Conservation (phyloP, 2,888 invertebrate species). For the Cerceris rybyensis region DNA sequence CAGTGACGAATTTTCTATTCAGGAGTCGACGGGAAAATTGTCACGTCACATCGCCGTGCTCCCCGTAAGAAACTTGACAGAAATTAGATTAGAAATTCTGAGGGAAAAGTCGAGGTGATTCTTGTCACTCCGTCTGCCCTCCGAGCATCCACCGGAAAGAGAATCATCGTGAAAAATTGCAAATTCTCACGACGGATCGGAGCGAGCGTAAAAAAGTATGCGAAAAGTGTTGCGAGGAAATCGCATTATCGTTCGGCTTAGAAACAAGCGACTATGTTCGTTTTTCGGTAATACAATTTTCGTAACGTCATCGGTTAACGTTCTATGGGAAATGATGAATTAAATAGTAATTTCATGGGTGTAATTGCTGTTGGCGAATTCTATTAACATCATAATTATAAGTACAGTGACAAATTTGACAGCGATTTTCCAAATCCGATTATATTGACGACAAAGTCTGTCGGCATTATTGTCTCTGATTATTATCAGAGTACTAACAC, state of each 20-base stretch:
- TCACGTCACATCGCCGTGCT: slow-evolving; percentile 26
- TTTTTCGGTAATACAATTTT: slow-evolving; percentile 10
- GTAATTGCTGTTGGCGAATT: slow-evolving; percentile 1
- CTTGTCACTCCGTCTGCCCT: slow-evolving; percentile 53
- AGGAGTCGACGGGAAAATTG: slow-evolving; percentile 43
- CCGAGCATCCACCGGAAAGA: slow-evolving; percentile 21
- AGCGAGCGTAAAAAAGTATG: slow-evolving; percentile 13
- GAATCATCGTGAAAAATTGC: slow-evolving; percentile 54
- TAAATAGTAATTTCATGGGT: slow-evolving; percentile 36
- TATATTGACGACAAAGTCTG: too few species aligned
- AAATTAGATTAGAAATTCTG: slow-evolving; percentile 67
- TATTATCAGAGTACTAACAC: too few species aligned
- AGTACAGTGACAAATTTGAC: too few species aligned
- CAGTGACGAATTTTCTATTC: slow-evolving; percentile 55
- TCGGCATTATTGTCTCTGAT: too few species aligned
- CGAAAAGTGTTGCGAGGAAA: background rate
- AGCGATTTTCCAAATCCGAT: too few species aligned
- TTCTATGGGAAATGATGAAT: slow-evolving; percentile 32
- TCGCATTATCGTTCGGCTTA: background rate
- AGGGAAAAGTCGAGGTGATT: slow-evolving; percentile 52
- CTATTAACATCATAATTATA: background rate
- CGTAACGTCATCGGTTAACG: slow-evolving; percentile 41
- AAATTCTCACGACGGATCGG: slow-evolving; percentile 31
- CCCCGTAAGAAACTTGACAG: slow-evolving; percentile 55
- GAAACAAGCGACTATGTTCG: background rate